Base-by-base conservation (phyloP, 2,797 vertebrate genomes). In the Phalloptychus januarius region DNA sequence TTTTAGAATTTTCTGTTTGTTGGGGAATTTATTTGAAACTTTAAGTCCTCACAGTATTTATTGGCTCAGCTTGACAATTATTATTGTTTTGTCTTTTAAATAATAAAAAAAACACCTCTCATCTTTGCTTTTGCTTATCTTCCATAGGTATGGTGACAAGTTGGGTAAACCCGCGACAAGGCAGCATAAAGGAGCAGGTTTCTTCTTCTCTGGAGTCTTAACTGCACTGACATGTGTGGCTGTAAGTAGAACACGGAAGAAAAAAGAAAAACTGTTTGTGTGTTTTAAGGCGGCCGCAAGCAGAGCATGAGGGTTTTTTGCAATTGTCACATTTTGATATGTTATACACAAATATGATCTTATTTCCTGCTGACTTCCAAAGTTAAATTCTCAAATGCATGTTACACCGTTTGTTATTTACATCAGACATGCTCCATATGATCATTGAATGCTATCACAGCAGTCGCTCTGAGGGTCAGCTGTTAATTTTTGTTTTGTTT, bases 191-290 rank as follows among this genome's bases (percentile, higher is more conserved):
- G 95, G 93, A 89, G 96, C 96, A 54, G 95, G 96, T 70, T 96
- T 97, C 28, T 98, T 99, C 94, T 98, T 98, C 87, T 97, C 97
- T 0, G 97, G 97, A 7, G 96, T 99, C 70, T 92, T 99, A 77
- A 97, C 96, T 52, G 96, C 97, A n/a, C 93, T 99, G 85, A 96
- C 97, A 1, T 96, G 94, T 61, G 96, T 94, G 18, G 87, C 91
- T 83, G 93, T 94, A 83, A 90, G 93, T 94, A 75, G 28, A 45
- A 15, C 40, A 70, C 25, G 44, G 38, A 3, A 33, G 13, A 48
- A 48, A 8, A 3, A n/a, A n/a, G 40, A n/a, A 12, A n/a, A 0
- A 10, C 4, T n/a, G 65, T n/a, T 70, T 70, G 67, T 12, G 38
- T 12, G 20, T 42, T n/a, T n/a, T 42, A 67, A 25, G 11, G 7